Conservation (phyloP, 1,140 invertebrate species). For the Hetaerina americana region DNA sequence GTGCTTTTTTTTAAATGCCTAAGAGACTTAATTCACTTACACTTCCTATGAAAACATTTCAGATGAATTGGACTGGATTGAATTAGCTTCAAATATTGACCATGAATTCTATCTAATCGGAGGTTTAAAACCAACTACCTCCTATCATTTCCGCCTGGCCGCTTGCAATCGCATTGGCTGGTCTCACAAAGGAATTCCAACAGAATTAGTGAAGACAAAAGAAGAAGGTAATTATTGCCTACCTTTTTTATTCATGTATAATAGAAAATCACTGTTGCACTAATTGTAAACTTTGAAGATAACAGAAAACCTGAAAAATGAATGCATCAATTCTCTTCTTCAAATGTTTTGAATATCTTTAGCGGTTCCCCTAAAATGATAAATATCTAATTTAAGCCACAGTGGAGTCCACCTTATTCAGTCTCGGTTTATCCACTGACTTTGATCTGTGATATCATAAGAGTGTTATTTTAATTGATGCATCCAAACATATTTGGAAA, state of each 20-base stretch:
- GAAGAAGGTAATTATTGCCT: conserved; percentile 32
- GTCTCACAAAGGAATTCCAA: conserved; percentile 66
- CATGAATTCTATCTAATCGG: conserved; percentile 84
- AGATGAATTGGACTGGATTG: conserved; percentile 73
- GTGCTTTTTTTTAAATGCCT: too few relatives aligned
- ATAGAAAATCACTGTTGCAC: conserved; percentile 8
- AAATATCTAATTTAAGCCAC: too few relatives aligned
- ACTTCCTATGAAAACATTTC: too few relatives aligned
- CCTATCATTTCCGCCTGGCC: conserved; percentile 78
- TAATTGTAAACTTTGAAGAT: neutral
- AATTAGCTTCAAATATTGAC: conserved; percentile 74
- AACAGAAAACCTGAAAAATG: neutral
- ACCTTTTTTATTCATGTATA: conserved; percentile 4
- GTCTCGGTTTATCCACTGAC: too few relatives aligned
- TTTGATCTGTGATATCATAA: too few relatives aligned
- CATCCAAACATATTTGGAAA: too few relatives aligned
- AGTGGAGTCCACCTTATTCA: too few relatives aligned
- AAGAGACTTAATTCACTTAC: too few relatives aligned
- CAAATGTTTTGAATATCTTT: too few relatives aligned
- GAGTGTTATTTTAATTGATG: too few relatives aligned
- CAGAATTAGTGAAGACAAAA: conserved; percentile 52
- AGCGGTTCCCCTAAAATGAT: too few relatives aligned
- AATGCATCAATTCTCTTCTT: neutral
- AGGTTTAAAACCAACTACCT: conserved; percentile 58
- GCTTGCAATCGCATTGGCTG: conserved; percentile 89